These are phyloP conservation scores for Theristicus caerulescens DNA, from an alignment of 2,113 vertebrate species.

Conservation along the genomic window DNA sequence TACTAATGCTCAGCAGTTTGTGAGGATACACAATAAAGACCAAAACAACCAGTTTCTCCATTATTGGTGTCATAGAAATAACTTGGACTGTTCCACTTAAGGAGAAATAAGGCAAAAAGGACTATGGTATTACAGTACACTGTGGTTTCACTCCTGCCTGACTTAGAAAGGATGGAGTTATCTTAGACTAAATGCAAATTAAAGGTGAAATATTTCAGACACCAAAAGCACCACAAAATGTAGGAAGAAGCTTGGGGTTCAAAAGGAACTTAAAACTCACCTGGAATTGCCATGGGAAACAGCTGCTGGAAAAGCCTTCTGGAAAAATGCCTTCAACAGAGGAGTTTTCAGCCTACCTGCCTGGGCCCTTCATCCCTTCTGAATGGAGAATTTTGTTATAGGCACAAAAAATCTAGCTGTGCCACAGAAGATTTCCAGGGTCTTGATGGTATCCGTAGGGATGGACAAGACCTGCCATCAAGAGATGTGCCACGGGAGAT, in stretches of 20 bases:
- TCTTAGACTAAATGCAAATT: not conserved
- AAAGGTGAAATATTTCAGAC: not conserved
- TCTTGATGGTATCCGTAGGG: not conserved
- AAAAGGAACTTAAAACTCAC: not conserved
- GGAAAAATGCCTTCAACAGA: not conserved
- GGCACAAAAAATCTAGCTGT: not conserved
- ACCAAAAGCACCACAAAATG: not conserved
- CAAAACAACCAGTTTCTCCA: not conserved
- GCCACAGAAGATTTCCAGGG: not conserved
- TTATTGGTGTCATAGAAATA: rapidly evolving
- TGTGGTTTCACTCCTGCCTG: not conserved
- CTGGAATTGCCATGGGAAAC: not conserved
- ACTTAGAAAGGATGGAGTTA: not conserved
- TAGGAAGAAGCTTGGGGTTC: not conserved
- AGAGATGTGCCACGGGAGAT: not conserved
- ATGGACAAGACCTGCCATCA: not conserved
- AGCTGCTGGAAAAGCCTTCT: not conserved
- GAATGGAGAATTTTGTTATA: not conserved
- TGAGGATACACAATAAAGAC: not conserved
- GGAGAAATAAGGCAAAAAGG: not conserved
- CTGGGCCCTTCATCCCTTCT: not conserved
- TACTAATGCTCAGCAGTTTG: not conserved
- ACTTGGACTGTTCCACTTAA: not conserved
- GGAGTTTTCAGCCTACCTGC: not conserved
- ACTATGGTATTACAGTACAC: not conserved